Base-by-base conservation (phyloP, 2,113 vertebrate species). In the Elachura formosa region DNA sequence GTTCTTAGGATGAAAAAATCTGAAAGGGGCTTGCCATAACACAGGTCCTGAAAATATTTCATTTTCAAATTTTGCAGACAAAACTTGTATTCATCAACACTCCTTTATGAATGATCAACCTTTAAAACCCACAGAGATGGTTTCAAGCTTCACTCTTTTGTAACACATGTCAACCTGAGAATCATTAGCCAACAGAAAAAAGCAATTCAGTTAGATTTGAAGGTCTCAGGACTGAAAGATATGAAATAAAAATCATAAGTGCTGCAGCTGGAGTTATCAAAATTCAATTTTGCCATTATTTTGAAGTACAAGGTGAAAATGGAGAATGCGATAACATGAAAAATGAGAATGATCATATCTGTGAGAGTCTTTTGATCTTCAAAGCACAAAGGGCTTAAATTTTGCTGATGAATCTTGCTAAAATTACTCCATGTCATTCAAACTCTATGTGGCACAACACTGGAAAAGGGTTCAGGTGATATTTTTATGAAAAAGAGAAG, bases 261-360 rank as follows among this genome's bases (percentile, higher is more conserved):
- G 54, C 26, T 84, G 82, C 61, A 92, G 54, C 58, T 76, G 34
- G 28, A 76, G 51, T 63, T 81, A 80, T 38, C 1, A 2, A 83
- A 59, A 85, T 55, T 43, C 78, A 87, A 91, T 84, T 72, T 89
- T 74, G 22, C 81, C 21, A 8, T 86, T 10, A 2, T 74, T 91
- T 80, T 83, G 84, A 87, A 94, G 62, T 51, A 91, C 87, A 90
- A 96, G 79, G 82, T 95, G 87, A 94, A 96, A 96, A 93, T 63
- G 40, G 72, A 84, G 75, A 86, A 59, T 73, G 23, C 41, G 87
- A 80, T 80, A 91, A 81, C 59, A 85, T 84, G 82, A 93, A 95
- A 96, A 95, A 96, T 95, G 88, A 56, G 75, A 90, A 58, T 73
- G 66, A 94, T 97, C 34, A 19, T 82, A 92, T 79, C 66, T 82